Evolutionary conservation across 2,888 invertebrate genomes (phyloP), one percentile per base, ranked within the genome.

Genomic region (Nomada fabriciana): DNA sequence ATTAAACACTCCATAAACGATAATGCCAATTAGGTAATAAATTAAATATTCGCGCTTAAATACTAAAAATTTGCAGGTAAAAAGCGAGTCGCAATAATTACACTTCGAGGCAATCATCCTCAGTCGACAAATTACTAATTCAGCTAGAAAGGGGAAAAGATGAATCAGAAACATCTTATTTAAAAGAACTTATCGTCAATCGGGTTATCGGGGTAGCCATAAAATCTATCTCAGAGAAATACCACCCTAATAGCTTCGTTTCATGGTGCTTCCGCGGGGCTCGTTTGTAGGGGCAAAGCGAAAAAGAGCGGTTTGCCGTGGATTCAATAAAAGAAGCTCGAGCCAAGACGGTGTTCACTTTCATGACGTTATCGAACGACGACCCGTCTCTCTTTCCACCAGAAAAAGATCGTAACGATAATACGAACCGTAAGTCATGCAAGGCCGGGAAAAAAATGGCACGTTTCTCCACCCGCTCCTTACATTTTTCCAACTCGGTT

Each of bases 261-360:
- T 60, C 70, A 42, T 50, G n/a, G 5, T 65, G 47, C n/a, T 78
- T 78, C 75, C 65, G 47, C 71, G 70, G 29, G 68, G 77, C 80
- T 82, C 84, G 70, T 86, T 86, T 82, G 82, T 82, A 85, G 82
- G 79, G 76, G 60, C 70, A 75, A 43, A 69, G 86, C 77, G 70
- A 79, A 72, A 82, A 78, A 74, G 80, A 84, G 79, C 80, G 75
- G 84, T 81, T 82, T 76, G 59, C 80, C 80, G 23, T 72, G 78
- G 77, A 88, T 88, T 88, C 88, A 88, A 88, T 88, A 88, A 86
- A 84, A 85, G 84, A 78, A 82, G 86, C 67, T 70, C 36, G 79
- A 76, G 75, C 71, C 64, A 68, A 73, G 74, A 36, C 78, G 80
- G 79, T 78, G 84, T 76, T 88, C 85, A 88, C 86, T 88, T 86